These are phyloP conservation scores for Podarcis siculus DNA, from an alignment of 2,797 vertebrate genomes.

Conservation along the genomic window DNA sequence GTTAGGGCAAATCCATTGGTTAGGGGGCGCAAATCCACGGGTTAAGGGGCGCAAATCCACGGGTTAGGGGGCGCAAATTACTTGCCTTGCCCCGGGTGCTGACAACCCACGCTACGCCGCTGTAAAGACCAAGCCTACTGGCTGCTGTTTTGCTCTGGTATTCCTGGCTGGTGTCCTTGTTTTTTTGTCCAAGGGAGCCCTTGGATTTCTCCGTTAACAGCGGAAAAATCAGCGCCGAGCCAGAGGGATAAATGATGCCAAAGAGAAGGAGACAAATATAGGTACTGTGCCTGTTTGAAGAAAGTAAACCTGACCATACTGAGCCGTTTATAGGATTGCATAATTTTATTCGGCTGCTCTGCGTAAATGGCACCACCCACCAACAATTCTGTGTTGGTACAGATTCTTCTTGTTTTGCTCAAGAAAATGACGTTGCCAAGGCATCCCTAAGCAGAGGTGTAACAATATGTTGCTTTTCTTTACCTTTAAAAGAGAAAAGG, in stretches of 20 bases:
- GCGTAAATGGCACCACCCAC: slow-evolving; percentile 43
- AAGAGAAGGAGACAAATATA: slow-evolving; percentile 56
- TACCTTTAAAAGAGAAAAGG: background rate
- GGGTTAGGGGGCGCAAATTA: too few relatives aligned
- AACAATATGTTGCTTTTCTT: too few relatives aligned
- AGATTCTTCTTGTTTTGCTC: background rate
- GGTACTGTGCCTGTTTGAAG: slow-evolving; percentile 57
- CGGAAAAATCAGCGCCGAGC: slow-evolving; percentile 46
- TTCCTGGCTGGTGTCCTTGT: too few relatives aligned
- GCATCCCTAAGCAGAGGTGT: slow-evolving; percentile 15
- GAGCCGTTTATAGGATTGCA: slow-evolving; percentile 45
- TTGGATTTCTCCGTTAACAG: too few relatives aligned
- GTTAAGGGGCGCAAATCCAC: too few relatives aligned
- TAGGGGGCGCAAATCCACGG: too few relatives aligned
- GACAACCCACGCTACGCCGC: too few relatives aligned
- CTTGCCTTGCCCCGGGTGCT: too few relatives aligned
- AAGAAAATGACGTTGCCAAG: slow-evolving; percentile 14
- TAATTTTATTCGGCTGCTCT: slow-evolving; percentile 43
- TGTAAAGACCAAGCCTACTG: too few relatives aligned
- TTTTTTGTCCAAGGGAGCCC: too few relatives aligned
- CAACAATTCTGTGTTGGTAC: background rate
- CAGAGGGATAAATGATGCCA: slow-evolving; percentile 54
- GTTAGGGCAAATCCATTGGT: too few relatives aligned
- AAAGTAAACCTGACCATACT: slow-evolving; percentile 24
- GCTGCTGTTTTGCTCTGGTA: too few relatives aligned